Base-by-base conservation (phyloP, 2,797 vertebrate genomes). In the Myoxocephalus aenaeus region DNA sequence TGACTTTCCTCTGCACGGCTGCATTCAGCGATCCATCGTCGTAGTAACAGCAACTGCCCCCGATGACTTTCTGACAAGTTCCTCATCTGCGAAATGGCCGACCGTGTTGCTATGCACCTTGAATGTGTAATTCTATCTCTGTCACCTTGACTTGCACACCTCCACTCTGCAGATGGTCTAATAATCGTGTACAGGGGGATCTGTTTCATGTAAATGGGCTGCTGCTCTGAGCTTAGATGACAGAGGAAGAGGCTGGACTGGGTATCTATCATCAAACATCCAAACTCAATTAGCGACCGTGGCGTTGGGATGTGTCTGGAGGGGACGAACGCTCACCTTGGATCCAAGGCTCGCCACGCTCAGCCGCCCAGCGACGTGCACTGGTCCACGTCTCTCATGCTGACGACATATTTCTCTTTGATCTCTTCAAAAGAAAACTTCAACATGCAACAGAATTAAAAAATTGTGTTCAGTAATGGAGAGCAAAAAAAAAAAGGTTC, bases 1-100 rank as follows among this genome's bases (percentile, higher is more conserved):
- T 87, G 87, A 84, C 74, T 84, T 78, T 81, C 61, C 78, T 59
- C 69, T 68, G 83, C 82, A 71, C 76, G 73, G 66, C 69, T 82
- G 81, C 73, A 0, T 48, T 75, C 38, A 40, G 40, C 25, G 15
- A 79, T 88, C 66, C 57, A 48, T 81, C 13, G 64, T 65, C 11
- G 12, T 62, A 11, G 50, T 59, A 38, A 58, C 61, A 56, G 70
- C 51, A 75, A 29, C 59, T 50, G 62, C 77, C 71, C 65, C 83
- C 57, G 46, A 73, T 84, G 85, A 84, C 86, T 87, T 73, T 70
- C 32, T 81, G 81, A 87, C 79, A 84, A 86, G 77, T 87, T 90
- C 66, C 67, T 83, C 77, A 87, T 86, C 79, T 84, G 79, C 66
- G 59, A 87, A 86, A 83, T 76, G 81, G 66, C 73, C 3, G 65